Evolutionary conservation across 2,797 vertebrate genomes (phyloP).

Genomic region (Gallinago stenura): DNA sequence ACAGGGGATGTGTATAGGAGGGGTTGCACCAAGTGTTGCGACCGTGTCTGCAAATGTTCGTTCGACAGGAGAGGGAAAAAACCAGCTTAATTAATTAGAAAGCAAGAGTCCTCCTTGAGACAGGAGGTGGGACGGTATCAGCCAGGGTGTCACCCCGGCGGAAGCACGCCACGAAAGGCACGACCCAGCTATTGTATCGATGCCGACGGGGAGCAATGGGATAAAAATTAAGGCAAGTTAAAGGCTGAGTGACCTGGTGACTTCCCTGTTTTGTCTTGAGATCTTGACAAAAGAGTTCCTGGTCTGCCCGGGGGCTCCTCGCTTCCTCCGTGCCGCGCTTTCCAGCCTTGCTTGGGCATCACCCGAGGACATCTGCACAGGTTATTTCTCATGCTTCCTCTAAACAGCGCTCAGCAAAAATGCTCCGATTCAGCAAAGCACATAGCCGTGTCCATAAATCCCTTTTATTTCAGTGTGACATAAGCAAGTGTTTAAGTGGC

Average conservation of each 20-base stretch:
- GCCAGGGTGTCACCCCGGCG: accelerated
- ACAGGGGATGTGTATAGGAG: not conserved
- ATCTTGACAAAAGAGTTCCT: slow-evolving; percentile 60
- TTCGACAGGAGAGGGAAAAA: not conserved
- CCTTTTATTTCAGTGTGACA: slow-evolving; percentile 72
- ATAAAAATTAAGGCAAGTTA: not conserved
- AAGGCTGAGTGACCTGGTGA: slow-evolving; percentile 36
- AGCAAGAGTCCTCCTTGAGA: not conserved
- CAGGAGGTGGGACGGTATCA: not conserved
- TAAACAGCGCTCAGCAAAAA: slow-evolving; percentile 35
- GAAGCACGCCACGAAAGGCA: accelerated
- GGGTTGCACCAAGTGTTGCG: accelerated
- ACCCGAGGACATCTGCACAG: slow-evolving; percentile 12
- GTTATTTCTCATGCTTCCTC: slow-evolving; percentile 55
- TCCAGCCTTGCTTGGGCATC: not conserved
- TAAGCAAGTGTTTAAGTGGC: slow-evolving; percentile 71
- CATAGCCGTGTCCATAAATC: slow-evolving; percentile 52
- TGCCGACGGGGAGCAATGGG: accelerated
- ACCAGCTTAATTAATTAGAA: not conserved
- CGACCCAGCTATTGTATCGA: not conserved
- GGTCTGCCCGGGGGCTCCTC: not conserved
- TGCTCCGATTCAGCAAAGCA: slow-evolving; percentile 65
- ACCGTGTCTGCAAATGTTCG: not conserved
- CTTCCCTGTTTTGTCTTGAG: slow-evolving; percentile 67
- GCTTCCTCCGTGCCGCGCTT: not conserved